phyloP scores from a whole-genome alignment of 2,113 vertebrate genomes.

The Shinisaurus crocodilurus region DNA sequence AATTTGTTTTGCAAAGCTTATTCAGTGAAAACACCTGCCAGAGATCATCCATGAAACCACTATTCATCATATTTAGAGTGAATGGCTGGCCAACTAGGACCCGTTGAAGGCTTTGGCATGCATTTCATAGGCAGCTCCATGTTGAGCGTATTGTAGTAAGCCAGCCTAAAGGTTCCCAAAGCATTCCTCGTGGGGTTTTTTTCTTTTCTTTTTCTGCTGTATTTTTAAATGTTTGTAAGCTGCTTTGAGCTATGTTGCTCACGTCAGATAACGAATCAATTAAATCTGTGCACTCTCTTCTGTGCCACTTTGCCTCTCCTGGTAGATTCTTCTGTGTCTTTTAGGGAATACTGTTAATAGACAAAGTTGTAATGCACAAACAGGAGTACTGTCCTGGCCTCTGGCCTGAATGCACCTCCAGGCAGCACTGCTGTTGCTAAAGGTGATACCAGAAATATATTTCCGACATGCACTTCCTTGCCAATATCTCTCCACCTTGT shows the following conservation, averaged over 20 bases:
- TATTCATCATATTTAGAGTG: background rate
- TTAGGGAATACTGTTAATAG: background rate
- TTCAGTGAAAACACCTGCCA: background rate
- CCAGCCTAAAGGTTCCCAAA: background rate
- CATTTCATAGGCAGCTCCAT: background rate
- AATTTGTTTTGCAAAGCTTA: background rate
- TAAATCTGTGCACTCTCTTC: background rate
- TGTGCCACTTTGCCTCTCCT: background rate
- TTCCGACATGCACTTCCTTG: background rate
- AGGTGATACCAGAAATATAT: background rate
- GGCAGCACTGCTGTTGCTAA: background rate
- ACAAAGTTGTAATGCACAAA: background rate
- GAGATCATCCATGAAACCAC: background rate
- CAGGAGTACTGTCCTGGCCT: background rate
- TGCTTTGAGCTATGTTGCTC: background rate
- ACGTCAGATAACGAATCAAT: background rate
- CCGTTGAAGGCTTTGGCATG: background rate
- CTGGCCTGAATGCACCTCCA: background rate
- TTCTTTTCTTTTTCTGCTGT: background rate
- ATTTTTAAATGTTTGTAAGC: background rate
- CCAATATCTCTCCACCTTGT: background rate
- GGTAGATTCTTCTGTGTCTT: too few species aligned
- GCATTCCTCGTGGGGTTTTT: background rate
- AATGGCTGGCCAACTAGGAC: background rate
- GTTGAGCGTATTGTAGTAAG: background rate